phyloP scores from a whole-genome alignment of 2,797 vertebrate species.

The Bufotes viridis region DNA sequence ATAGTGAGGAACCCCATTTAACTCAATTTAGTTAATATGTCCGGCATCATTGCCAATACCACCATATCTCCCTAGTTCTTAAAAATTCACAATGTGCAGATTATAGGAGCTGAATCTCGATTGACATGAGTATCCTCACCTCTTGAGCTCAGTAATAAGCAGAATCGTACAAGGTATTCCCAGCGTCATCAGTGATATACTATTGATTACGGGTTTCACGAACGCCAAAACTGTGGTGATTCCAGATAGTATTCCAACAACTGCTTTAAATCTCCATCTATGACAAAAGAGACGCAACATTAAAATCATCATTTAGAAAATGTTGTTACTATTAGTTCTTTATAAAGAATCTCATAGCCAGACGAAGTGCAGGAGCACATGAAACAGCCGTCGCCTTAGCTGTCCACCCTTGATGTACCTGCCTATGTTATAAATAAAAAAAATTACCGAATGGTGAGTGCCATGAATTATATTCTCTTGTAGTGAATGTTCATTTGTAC shows the following conservation, averaged over 20 bases:
- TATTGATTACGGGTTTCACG: slow-evolving; percentile 95
- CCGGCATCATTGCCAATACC: not conserved
- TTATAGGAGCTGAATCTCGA: not conserved
- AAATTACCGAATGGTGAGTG: too few relatives aligned
- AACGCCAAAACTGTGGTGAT: slow-evolving; percentile 92
- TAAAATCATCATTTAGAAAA: not conserved
- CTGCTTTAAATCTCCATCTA: slow-evolving; percentile 94
- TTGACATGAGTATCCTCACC: slow-evolving; percentile 74
- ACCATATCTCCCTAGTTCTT: not conserved
- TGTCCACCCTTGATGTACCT: too few relatives aligned
- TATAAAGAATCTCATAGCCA: not conserved
- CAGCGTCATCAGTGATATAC: slow-evolving; percentile 92
- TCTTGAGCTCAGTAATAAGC: slow-evolving; percentile 91
- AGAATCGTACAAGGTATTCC: slow-evolving; percentile 92
- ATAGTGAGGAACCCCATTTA: not conserved
- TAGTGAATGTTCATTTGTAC: too few relatives aligned
- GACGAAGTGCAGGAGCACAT: not conserved
- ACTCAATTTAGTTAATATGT: not conserved
- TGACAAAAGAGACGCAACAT: not conserved
- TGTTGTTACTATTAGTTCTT: not conserved
- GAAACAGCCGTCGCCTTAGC: too few relatives aligned
- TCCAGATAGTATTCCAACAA: slow-evolving; percentile 89
- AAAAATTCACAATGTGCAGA: not conserved
- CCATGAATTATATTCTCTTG: too few relatives aligned
- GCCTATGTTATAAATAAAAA: too few relatives aligned